Evolutionary conservation across 2,113 vertebrate genomes (phyloP), one percentile per base, ranked within the genome.

Genomic region (Prinia subflava): DNA sequence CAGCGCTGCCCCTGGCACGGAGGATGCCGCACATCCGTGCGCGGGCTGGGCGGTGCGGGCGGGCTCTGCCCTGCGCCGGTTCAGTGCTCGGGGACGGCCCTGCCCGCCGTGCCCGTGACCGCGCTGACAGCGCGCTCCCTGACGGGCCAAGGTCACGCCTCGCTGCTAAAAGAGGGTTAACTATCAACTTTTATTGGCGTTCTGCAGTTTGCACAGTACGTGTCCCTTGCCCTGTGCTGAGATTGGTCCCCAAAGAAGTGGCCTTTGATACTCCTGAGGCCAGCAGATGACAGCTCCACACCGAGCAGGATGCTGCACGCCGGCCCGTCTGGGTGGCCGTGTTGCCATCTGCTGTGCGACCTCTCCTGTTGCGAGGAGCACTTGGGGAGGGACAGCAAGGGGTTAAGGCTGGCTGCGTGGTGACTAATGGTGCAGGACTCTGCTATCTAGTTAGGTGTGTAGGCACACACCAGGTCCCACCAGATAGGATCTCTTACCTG

Each of bases 361-460:
- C 18, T 6, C 67, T 49, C 6, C 2, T 17, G 33, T 8, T 52
- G 59, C 3, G 22, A 70, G 79, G 11, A 81, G 64, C 47, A 2
- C 52, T 15, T 27, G 2, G 42, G 57, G 41, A 68, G 83, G 53
- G 75, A 37, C 27, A 85, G 50, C 30, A 78, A 93, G n/a, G 90
- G 68, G 93, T 96, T 97, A 95, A 95, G 33, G 49, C 68, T 74
- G 85, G 68, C 73, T 89, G 33, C 0, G 0, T 14, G 39, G 85
- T 96, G 96, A 96, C 93, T 95, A 92, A 96, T 95, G 62, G 75
- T n/a, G 71, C 71, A 92, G 93, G 75, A 90, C 75, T 95, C 39
- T 87, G 85, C 95, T 95, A 86, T 91, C 90, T 83, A 63, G 93
- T 87, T 89, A 94, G 95, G 93, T 94, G 93, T 94, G 94, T 93